phyloP scores from a whole-genome alignment of 2,113 vertebrate genomes.

The Trichechus manatus region DNA sequence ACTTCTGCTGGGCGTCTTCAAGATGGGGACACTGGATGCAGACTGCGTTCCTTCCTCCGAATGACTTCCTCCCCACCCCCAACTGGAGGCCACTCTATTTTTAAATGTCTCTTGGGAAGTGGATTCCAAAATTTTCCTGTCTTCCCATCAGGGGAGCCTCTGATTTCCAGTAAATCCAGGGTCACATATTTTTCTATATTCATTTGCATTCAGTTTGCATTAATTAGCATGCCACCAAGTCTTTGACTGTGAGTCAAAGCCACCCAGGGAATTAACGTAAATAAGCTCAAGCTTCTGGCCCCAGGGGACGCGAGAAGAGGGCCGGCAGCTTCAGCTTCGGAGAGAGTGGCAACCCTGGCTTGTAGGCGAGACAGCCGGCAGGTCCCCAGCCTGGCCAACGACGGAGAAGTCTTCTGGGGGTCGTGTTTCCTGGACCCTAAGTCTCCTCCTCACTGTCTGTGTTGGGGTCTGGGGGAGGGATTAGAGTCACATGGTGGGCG shows the following conservation, averaged over 20 bases:
- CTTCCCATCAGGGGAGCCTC: constrained; percentile 54
- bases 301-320: neutral
- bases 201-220: constrained; percentile 66
- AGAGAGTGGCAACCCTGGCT: neutral
- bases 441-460: neutral
- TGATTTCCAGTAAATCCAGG: constrained; percentile 73
- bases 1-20: neutral
- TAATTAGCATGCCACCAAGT: constrained; percentile 52
- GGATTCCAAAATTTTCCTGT: constrained; percentile 70
- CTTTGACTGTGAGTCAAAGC: constrained; percentile 6
- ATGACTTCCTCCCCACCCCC: neutral
- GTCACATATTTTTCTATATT: constrained; percentile 44
- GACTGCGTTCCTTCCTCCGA: neutral
- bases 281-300: neutral
- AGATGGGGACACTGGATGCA: neutral
- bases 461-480: neutral
- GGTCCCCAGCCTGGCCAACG: neutral
- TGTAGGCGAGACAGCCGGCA: neutral
- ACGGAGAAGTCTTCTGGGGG: neutral
- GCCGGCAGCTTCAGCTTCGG: neutral
- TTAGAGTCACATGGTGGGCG: neutral
- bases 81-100: constrained; percentile 62
- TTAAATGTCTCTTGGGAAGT: constrained; percentile 73
- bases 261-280: neutral
- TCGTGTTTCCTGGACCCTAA: neutral